A percentile compares a stretch with the other conserved stretches of the same genome.
phyloP scores from a whole-genome alignment of 30 jellyfish, hydroid and myxozoan genomes.

The Mastigias papua region DNA sequence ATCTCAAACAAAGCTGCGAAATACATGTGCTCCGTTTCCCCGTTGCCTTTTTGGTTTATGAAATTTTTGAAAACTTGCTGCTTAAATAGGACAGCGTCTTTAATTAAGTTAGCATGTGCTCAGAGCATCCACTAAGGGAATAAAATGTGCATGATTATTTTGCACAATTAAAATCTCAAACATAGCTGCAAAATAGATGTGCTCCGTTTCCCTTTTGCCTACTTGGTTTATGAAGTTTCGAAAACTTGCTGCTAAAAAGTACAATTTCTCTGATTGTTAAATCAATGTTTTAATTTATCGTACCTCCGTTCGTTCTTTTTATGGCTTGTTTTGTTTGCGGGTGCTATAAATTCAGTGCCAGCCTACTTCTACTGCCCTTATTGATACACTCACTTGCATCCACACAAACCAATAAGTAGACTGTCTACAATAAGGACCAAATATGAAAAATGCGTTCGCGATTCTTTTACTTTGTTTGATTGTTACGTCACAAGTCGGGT shows the following conservation, averaged over 20 bases:
- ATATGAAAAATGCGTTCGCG: neutral
- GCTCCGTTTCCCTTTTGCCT: neutral
- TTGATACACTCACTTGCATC: neutral
- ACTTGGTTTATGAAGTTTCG: neutral
- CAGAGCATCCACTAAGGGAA: neutral
- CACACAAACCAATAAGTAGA: neutral
- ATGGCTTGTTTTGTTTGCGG: neutral
- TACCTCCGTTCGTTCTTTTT: neutral
- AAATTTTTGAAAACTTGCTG: no score
- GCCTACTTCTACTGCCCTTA: neutral
- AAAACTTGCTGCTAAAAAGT: neutral
- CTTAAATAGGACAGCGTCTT: no score
- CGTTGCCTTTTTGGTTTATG: no score
- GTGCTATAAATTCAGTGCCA: neutral
- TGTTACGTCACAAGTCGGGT: slow-evolving; percentile 9
- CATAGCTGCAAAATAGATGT: neutral
- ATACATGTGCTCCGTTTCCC: no score
- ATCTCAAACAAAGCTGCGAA: no score
- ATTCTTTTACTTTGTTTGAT: slow-evolving; percentile 11
- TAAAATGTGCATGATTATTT: neutral
- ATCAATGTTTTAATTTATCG: neutral
- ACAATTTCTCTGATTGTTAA: neutral
- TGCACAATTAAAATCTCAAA: neutral
- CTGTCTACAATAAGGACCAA: neutral
- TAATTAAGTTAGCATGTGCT: neutral